These are phyloP conservation scores for Synanceia verrucosa DNA, from an alignment of 2,797 vertebrate genomes.

Conservation along the genomic window DNA sequence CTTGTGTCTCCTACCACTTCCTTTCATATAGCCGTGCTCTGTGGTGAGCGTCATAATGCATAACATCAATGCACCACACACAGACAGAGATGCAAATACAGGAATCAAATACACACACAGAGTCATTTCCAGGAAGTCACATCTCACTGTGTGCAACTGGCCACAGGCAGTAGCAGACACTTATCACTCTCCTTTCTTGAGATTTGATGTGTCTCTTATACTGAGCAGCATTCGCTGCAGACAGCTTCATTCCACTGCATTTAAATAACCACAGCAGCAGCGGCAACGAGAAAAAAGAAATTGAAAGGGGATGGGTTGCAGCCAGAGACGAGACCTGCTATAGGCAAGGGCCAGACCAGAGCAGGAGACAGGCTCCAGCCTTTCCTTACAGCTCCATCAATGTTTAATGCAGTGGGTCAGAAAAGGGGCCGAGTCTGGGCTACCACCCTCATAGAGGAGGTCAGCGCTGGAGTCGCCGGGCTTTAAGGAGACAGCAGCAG, in stretches of 20 bases:
- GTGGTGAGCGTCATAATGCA: slow-evolving; percentile 78
- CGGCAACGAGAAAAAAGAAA: slow-evolving; percentile 43
- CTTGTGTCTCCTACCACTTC: slow-evolving; percentile 79
- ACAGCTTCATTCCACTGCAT: slow-evolving; percentile 49
- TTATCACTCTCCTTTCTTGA: slow-evolving; percentile 75
- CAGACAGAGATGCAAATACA: slow-evolving; percentile 67
- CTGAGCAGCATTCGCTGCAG: slow-evolving; percentile 48
- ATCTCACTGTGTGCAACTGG: slow-evolving; percentile 73
- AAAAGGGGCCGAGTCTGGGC: slow-evolving; percentile 70
- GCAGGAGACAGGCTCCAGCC: slow-evolving; percentile 80
- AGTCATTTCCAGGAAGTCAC: slow-evolving; percentile 84
- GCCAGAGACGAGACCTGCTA: slow-evolving; percentile 60
- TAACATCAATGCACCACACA: slow-evolving; percentile 74
- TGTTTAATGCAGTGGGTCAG: slow-evolving; percentile 86
- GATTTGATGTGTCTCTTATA: slow-evolving; percentile 61
- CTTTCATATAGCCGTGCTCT: slow-evolving; percentile 73
- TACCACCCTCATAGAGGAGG: slow-evolving; percentile 80
- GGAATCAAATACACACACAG: slow-evolving; percentile 67
- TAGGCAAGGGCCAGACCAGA: slow-evolving; percentile 66
- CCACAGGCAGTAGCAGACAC: slow-evolving; percentile 70
- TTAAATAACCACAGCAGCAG: slow-evolving; percentile 57
- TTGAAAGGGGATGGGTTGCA: slow-evolving; percentile 60
- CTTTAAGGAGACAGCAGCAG: slow-evolving; percentile 66
- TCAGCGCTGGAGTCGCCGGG: slow-evolving; percentile 77
- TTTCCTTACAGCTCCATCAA: slow-evolving; percentile 79